Conservation (phyloP, 2,113 vertebrate species). For the Pica pica region DNA sequence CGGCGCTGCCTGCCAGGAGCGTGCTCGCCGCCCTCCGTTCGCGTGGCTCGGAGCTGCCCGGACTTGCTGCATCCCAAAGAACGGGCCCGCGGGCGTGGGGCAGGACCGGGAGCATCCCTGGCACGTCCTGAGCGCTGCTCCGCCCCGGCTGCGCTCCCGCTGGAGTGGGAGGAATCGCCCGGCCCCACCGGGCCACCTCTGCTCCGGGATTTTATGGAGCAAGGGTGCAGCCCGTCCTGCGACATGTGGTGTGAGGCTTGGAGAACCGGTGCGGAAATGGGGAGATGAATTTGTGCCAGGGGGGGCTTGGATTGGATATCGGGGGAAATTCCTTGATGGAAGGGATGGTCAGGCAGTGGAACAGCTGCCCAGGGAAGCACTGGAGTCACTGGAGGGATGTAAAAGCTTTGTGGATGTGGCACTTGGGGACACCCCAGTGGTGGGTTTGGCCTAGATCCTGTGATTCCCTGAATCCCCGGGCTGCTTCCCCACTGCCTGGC, state of each 20-base stretch:
- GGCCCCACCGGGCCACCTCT: not conserved
- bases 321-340: not conserved
- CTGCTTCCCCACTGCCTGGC: not conserved
- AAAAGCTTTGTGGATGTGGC: not conserved
- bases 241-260: fast-evolving
- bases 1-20: not conserved
- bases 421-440: not conserved
- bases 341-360: not conserved
- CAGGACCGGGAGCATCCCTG: not conserved
- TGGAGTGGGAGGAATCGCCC: not conserved
- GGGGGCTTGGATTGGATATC: not conserved
- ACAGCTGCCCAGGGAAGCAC: not conserved
- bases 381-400: not conserved
- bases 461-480: not conserved
- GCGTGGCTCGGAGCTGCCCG: not conserved
- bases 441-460: not conserved
- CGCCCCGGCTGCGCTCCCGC: fast-evolving
- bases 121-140: not conserved
- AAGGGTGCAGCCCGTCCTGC: fast-evolving
- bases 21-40: not conserved
- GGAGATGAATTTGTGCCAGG: not conserved
- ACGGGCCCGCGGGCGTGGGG: not conserved
- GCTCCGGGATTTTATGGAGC: not conserved
- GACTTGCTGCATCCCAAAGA: not conserved
- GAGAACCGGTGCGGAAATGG: not conserved